These are phyloP conservation scores for Clinocottus analis DNA, from an alignment of 2,113 vertebrate genomes.

Conservation along the genomic window DNA sequence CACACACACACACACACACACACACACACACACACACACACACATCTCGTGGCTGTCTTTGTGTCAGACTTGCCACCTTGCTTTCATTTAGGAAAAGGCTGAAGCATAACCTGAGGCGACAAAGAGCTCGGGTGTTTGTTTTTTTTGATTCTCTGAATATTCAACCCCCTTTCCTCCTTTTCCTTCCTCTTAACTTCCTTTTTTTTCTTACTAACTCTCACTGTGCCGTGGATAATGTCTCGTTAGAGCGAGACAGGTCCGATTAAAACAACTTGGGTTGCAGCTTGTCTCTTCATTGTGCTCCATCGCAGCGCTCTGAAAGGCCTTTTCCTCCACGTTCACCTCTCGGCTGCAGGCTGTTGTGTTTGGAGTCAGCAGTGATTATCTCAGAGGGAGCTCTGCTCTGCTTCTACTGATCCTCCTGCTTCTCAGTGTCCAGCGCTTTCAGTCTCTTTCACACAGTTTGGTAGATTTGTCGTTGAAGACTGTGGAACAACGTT, in stretches of 20 bases:
- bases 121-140: slow-evolving; percentile 28
- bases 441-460: slow-evolving; percentile 35
- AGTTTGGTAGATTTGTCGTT: slow-evolving; percentile 48
- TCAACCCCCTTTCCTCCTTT: slow-evolving; percentile 3
- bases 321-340: slow-evolving; percentile 14
- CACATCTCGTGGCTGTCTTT: slow-evolving; percentile 17
- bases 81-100: slow-evolving; percentile 46
- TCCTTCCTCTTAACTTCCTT: slow-evolving; percentile 15
- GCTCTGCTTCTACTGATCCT: slow-evolving; percentile 44
- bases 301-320: too few relatives aligned
- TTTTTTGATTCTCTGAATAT: slow-evolving; percentile 50
- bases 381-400: slow-evolving; percentile 44
- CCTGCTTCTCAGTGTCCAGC: slow-evolving; percentile 1
- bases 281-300: too few relatives aligned
- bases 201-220: background rate
- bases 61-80: slow-evolving; percentile 51
- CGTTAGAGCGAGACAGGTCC: slow-evolving; percentile 2
- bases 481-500: too few relatives aligned
- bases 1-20: background rate
- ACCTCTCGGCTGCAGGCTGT: slow-evolving; percentile 41
- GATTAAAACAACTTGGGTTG: too few relatives aligned
- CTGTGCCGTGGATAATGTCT: slow-evolving; percentile 4
- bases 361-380: slow-evolving; percentile 53
- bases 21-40: too few relatives aligned
- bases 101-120: slow-evolving; percentile 41